phyloP scores from a whole-genome alignment of 2,888 invertebrate genomes.

The Candidula unifasciata region DNA sequence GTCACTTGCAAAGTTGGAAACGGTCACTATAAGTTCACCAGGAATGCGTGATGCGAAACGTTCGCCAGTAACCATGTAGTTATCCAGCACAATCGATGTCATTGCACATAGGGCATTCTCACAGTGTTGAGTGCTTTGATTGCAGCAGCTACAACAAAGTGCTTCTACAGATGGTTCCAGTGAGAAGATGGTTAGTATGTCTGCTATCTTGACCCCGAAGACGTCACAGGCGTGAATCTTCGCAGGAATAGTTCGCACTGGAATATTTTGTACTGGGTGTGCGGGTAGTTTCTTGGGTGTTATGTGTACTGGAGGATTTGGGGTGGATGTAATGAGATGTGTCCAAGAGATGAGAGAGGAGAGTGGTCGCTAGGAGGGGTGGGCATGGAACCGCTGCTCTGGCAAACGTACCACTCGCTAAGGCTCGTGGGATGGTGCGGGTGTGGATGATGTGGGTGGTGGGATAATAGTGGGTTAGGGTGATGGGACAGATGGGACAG shows the following conservation, averaged over 20 bases:
- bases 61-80: too few species aligned
- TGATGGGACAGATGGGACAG: constrained; percentile 33
- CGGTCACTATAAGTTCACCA: too few species aligned
- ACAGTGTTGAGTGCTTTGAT: too few species aligned
- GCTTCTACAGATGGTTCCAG: too few species aligned
- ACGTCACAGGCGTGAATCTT: neutral
- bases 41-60: too few species aligned
- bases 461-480: constrained; percentile 51
- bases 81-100: too few species aligned
- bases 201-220: neutral
- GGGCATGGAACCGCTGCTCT: constrained; percentile 82
- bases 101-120: too few species aligned
- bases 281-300: too few species aligned
- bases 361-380: constrained; percentile 85
- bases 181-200: too few species aligned
- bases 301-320: constrained; percentile 71
- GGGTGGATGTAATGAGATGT: constrained; percentile 71
- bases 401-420: constrained; percentile 89
- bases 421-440: constrained; percentile 79
- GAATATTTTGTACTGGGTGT: neutral
- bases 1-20: too few species aligned
- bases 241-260: constrained; percentile 1
- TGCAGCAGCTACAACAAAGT: too few species aligned
- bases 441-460: constrained; percentile 50
- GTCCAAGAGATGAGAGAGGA: constrained; percentile 76